Evolutionary conservation across 1,140 invertebrate species (phyloP), one percentile per base, ranked within the genome.

Genomic region (Psix sp.): DNA sequence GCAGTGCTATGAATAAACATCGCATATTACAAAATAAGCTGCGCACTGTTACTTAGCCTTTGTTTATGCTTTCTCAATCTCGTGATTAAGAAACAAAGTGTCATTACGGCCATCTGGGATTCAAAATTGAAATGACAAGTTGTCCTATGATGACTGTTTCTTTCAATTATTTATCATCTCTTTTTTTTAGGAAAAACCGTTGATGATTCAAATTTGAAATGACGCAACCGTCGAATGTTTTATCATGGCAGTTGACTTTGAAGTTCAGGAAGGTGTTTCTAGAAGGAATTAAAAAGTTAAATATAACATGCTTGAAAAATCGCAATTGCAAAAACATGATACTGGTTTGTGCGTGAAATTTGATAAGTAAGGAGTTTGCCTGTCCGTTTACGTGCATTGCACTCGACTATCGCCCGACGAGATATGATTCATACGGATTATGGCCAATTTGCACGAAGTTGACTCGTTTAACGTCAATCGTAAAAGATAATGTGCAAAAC

Each of bases 401-500:
- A 10, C 10, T 16, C 24, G n/a, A 46, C 31, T 39, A 29, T 31
- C 31, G 40, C 21, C 31, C 24, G 15, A 10, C 39, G 35, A 26
- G 39, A 31, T 38, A 45, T 65, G 62, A 66, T 56, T 66, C 62
- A 66, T 45, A 21, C 24, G 62, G 45, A 66, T 66, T 65, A 65
- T 31, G 9, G 39, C n/a, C 26, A 11, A 20, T 49, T 59, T 33
- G 35, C 42, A 17, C 24, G 3, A 13, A 40, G 21, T 40, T 31
- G 45, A 31, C 13, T 48, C 43, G 21, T 2, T 18, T 26, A 39
- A 21, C 39, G 40, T 45, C 33, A 36, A 52, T 63, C 38, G 38
- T 51, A 15, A 35, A 36, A 36, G 60, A 38, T 59, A 36, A 59
- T 31, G 24, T 10, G 17, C 4, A 15, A 43, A 59, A 59, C 38